These are phyloP conservation scores for Tetramorium bicarinatum DNA, from an alignment of 2,888 invertebrate species.

Conservation along the genomic window DNA sequence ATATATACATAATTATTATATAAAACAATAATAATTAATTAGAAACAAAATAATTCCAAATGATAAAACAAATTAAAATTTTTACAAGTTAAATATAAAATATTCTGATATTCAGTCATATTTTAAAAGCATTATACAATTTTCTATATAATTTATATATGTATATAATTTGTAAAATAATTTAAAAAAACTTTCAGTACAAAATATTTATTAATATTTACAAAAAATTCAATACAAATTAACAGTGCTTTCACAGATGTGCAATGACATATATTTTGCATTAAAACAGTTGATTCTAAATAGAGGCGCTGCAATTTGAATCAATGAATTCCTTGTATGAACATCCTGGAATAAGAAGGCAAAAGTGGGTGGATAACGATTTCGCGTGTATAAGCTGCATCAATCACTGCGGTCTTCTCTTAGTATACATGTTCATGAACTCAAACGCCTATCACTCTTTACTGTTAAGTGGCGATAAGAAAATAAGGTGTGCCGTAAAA, in stretches of 20 bases:
- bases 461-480: slow-evolving; percentile 81
- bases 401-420: slow-evolving; percentile 81
- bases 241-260: not conserved
- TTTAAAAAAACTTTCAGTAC: not conserved
- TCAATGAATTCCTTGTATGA: slow-evolving; percentile 72
- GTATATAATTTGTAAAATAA: not conserved
- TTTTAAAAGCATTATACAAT: not conserved
- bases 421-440: slow-evolving; percentile 78
- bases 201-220: not conserved
- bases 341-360: slow-evolving; percentile 74
- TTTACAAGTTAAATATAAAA: not conserved
- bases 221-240: not conserved
- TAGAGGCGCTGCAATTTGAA: slow-evolving; percentile 59
- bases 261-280: slow-evolving; percentile 7
- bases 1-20: not conserved
- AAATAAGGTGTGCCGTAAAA: slow-evolving; percentile 74
- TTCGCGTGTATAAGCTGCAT: slow-evolving; percentile 82
- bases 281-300: slow-evolving; percentile 55
- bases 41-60: not conserved
- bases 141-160: not conserved
- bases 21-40: not conserved
- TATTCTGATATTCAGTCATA: not conserved
- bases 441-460: slow-evolving; percentile 81
- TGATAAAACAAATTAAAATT: not conserved
- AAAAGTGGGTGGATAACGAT: slow-evolving; percentile 70